Base-by-base conservation (phyloP, 2,113 vertebrate species). In the Larimichthys polyactis region DNA sequence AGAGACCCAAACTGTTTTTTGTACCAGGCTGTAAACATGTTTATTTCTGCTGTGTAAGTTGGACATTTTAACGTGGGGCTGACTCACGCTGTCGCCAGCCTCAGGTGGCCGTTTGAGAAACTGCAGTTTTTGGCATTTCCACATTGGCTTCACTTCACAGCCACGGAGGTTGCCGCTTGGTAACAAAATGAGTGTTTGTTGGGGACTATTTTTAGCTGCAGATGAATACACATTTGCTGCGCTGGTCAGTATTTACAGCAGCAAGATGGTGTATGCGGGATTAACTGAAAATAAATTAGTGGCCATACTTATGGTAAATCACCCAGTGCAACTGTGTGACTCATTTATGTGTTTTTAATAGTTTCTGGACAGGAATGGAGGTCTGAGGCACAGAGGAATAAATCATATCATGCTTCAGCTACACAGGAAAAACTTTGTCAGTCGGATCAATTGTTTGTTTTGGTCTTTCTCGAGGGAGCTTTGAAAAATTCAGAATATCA, bases 231-330 rank as follows among this genome's bases (percentile, higher is more conserved):
- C 48, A 49, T 54, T 54, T 75, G 43, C 27, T 43, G 2, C 40
- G 12, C 5, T 11, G 6, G 48, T 49, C 40, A 68, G 46, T 70
- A 22, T 36, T 58, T 59, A 59, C 54, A 57, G 71, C 10, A 52
- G 36, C 32, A 48, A 16, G 40, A 73, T 12, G 8, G 43, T 54
- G 9, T 12, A 73, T 19, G 55, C 29, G 14, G 24, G 51, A 43
- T 69, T 44, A 32, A 10, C 46, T 71, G 7, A 72, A 59, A 73
- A 40, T 68, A 68, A 83, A 52, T 16, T 51, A 22, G 51, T 17
- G 32, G 8, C 27, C 29, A 24, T 48, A 5, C 22, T 59, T 8
- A 43, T 10, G 19, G 64, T 36, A 66, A 24, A 14, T 70, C 55
- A 24, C 7, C 8, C 2, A 40, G 12, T 44, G 12, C 17, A 79